Conservation (phyloP, 2,797 vertebrate species). For the Anabacerthia variegaticeps region DNA sequence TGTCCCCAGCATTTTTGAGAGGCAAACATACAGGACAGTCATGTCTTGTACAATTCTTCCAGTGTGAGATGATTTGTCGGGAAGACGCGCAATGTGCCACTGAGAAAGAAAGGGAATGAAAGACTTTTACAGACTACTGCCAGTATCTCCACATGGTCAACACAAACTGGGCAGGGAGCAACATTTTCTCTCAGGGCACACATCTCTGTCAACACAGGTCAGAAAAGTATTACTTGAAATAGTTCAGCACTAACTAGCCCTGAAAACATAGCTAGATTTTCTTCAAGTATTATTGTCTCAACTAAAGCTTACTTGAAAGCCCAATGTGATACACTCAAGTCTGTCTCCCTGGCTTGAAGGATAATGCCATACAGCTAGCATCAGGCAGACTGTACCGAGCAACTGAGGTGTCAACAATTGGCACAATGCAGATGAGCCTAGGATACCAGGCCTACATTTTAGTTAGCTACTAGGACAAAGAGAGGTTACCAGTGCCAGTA, state of each 20-base stretch:
- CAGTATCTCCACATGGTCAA: background rate
- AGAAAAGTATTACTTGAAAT: background rate
- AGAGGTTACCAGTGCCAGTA: background rate
- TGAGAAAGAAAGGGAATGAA: constrained; percentile 56
- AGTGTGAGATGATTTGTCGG: constrained; percentile 99
- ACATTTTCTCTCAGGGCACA: background rate
- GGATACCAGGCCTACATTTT: background rate
- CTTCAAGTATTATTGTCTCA: background rate
- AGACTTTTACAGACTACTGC: background rate
- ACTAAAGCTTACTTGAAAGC: background rate
- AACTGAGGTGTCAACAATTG: background rate
- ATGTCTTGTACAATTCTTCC: constrained; percentile 98
- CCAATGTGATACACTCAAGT: background rate
- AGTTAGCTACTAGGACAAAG: background rate
- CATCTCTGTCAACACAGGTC: background rate
- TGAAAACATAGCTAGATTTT: background rate
- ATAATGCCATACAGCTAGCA: background rate
- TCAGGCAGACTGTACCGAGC: background rate
- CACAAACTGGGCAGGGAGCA: background rate
- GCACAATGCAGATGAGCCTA: background rate
- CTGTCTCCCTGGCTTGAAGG: background rate
- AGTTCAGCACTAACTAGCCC: background rate
- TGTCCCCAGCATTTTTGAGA: constrained; percentile 97
- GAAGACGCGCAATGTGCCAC: constrained; percentile 98
- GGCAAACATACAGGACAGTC: constrained; percentile 98